phyloP scores from a whole-genome alignment of 1,140 invertebrate species.

The Hylaeus anthracinus region DNA sequence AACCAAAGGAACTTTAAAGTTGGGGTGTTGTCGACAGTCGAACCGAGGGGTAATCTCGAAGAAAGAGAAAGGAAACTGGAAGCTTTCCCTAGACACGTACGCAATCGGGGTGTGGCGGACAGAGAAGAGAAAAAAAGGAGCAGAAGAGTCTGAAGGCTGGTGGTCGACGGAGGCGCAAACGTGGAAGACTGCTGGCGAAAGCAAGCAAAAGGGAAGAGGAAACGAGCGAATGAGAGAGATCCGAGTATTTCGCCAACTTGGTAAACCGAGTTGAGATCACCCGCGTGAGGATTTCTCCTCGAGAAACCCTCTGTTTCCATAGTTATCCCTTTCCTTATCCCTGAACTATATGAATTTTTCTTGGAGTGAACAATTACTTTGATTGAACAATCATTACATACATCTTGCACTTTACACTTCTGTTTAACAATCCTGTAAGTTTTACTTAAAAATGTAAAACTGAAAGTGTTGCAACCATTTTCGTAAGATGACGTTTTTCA shows the following conservation, averaged over 20 bases:
- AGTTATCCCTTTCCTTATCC: background rate
- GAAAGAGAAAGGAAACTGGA: conserved; percentile 27
- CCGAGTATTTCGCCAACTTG: conserved; percentile 74
- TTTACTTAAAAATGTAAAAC: too few relatives aligned
- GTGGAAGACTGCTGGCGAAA: conserved; percentile 40
- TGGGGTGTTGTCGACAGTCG: conserved; percentile 12
- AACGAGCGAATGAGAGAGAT: conserved; percentile 56
- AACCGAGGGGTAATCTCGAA: conserved; percentile 24
- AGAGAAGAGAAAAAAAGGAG: conserved; percentile 15
- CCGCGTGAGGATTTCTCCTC: conserved; percentile 68
- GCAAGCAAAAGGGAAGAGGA: conserved; percentile 39
- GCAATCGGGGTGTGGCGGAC: conserved; percentile 45
- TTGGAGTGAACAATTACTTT: too few relatives aligned
- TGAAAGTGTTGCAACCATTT: too few relatives aligned
- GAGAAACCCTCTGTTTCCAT: conserved; percentile 18
- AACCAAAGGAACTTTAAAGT: conserved; percentile 36
- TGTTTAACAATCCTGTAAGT: too few relatives aligned
- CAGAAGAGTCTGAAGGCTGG: conserved; percentile 7
- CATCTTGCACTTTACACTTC: too few relatives aligned
- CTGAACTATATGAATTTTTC: background rate
- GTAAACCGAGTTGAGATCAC: conserved; percentile 73
- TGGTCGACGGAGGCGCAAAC: conserved; percentile 47
- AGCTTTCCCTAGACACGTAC: conserved; percentile 57
- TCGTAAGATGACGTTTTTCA: too few relatives aligned
- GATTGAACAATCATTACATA: too few relatives aligned